These are phyloP conservation scores for Pedetes capensis DNA, from an alignment of 2,113 vertebrate species.

Conservation along the genomic window DNA sequence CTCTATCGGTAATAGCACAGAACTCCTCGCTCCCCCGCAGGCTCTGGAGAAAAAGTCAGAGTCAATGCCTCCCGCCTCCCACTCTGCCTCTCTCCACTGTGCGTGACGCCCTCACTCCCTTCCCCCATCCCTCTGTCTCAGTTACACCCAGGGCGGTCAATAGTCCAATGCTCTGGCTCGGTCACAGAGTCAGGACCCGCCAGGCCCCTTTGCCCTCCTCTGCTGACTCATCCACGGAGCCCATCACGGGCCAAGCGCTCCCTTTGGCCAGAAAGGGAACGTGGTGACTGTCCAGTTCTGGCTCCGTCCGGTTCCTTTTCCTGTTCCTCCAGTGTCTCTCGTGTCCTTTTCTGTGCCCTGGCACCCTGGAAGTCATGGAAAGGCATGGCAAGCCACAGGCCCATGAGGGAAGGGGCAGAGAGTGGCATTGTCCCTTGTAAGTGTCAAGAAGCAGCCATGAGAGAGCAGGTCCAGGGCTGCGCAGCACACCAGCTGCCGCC, in stretches of 20 bases:
- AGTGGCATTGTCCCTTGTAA: background rate
- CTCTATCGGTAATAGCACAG: no score
- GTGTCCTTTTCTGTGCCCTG: background rate
- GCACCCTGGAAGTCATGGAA: background rate
- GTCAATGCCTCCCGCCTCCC: background rate
- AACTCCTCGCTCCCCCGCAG: background rate
- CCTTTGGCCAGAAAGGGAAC: background rate
- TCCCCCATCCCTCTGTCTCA: background rate
- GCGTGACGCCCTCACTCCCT: background rate
- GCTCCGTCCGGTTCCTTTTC: background rate
- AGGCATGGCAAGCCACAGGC: background rate
- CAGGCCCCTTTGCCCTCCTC: background rate
- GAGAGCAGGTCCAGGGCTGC: background rate
- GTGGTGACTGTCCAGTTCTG: background rate
- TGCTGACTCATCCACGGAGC: background rate
- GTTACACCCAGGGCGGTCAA: background rate
- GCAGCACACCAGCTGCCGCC: background rate
- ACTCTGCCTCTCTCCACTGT: background rate
- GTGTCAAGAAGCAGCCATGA: background rate
- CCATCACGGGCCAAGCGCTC: rapidly evolving
- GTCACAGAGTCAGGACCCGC: background rate
- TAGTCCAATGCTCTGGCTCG: background rate
- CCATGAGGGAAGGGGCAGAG: background rate
- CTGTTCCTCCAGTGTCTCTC: background rate
- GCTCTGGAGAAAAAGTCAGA: background rate